Base-by-base conservation (phyloP, 2,113 vertebrate species). In the Phoenicopterus ruber region DNA sequence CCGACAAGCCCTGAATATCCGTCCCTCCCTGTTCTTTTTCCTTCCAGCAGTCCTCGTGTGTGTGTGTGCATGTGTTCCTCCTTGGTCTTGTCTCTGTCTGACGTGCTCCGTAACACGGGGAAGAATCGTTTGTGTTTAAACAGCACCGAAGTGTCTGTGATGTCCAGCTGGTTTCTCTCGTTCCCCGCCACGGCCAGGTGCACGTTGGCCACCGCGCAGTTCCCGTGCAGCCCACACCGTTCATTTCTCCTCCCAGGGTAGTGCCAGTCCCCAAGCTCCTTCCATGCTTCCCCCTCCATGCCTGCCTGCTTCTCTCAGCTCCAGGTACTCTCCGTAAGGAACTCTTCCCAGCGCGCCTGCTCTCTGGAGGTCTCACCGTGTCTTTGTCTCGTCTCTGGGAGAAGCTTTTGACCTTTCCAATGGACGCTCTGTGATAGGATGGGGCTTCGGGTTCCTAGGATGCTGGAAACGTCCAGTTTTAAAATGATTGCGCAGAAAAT, bases 241-340 rank as follows among this genome's bases (percentile, higher is more conserved):
- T 71, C 94, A 86, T 86, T 29, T 31, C 61, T 72, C 40, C 79
- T 71, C 74, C 84, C 71, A 3, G 91, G 96, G 94, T 87, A 96
- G 94, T 94, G 95, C 96, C 90, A 88, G 79, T 14, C 59, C 69
- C 76, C 58, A 9, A 3, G 1, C 54, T 58, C 88, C 15, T n/a
- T 52, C 65, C 83, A 84, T 16, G 74, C 78, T 34, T 44, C 67
- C 49, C 84, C 11, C 15, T 31, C 95, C 91, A 92, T 57, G 63
- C 67, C 95, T 40, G 28, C 95, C 80, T 52, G 85, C 91, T 79
- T 62, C 93, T 93, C 95, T 87, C 77, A 71, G 93, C 93, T 93
- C 87, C 93, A 76, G 95, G 94, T 93, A 34, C 82, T 86, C 92
- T 79, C 84, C 32, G 0, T 80, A 38, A 61, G 74, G 74, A 91